A percentile compares a stretch with the other conserved stretches of the same genome.
phyloP scores from a whole-genome alignment of 2,113 vertebrate species.

The Myiopsitta monachus region DNA sequence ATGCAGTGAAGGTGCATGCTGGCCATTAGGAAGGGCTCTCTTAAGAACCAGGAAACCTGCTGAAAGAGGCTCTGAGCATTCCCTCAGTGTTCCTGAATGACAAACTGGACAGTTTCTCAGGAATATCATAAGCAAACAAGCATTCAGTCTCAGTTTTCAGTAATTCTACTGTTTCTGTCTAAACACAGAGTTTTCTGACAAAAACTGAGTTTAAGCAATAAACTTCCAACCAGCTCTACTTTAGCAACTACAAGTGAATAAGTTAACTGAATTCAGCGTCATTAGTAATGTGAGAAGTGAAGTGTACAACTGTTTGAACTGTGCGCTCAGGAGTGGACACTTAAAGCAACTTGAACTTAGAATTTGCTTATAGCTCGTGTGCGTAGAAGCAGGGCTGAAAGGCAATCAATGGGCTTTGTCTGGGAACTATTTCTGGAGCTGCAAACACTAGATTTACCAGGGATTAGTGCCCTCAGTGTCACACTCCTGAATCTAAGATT shows the following conservation, averaged over 20 bases:
- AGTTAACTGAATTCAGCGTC: not conserved
- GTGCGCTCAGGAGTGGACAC: not conserved
- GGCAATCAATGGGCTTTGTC: rapidly evolving
- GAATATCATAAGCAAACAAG: not conserved
- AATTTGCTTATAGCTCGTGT: rapidly evolving
- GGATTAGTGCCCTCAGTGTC: not conserved
- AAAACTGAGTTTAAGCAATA: not conserved
- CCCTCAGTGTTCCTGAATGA: not conserved
- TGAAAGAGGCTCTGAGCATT: not conserved
- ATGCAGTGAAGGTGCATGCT: rapidly evolving
- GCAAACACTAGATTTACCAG: not conserved
- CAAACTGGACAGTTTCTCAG: not conserved
- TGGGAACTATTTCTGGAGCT: not conserved
- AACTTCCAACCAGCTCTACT: not conserved
- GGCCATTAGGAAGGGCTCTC: not conserved
- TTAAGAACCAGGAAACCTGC: not conserved
- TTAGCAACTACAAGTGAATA: not conserved
- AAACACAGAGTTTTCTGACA: not conserved
- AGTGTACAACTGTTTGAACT: not conserved
- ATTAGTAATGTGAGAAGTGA: not conserved
- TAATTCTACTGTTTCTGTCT: not conserved
- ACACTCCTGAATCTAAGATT: not conserved
- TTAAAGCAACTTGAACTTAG: not conserved
- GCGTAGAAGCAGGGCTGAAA: not conserved
- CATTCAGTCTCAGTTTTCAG: not conserved